These are phyloP conservation scores for Pollenia amentaria DNA, from an alignment of 2,888 invertebrate genomes.

Conservation along the genomic window DNA sequence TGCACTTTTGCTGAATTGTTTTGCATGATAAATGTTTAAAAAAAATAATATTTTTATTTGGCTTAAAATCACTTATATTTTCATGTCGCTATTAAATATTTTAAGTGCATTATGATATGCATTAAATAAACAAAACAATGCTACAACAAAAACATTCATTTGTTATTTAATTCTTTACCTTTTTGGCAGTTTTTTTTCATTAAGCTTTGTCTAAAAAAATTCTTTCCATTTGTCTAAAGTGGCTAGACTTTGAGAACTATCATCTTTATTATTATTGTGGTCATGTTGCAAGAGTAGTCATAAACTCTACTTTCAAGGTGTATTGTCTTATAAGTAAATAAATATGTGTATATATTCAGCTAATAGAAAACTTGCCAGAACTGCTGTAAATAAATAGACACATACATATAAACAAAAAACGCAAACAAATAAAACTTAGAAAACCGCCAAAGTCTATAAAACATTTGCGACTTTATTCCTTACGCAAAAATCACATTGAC, in stretches of 20 bases:
- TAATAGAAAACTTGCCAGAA: conserved; percentile 12
- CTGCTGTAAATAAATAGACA: not conserved
- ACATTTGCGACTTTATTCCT: conserved; percentile 46
- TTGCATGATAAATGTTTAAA: conserved; percentile 63
- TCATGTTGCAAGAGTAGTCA: conserved; percentile 38
- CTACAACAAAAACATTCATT: not conserved
- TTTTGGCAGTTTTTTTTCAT: not conserved
- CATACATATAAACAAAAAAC: conserved; percentile 27
- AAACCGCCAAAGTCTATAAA: conserved; percentile 68
- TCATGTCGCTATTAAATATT: not conserved
- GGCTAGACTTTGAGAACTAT: conserved; percentile 24
- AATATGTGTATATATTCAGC: too few species aligned
- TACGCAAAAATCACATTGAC: not conserved
- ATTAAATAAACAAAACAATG: not conserved
- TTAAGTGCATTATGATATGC: not conserved
- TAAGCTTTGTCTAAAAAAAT: too few species aligned
- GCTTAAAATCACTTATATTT: not conserved
- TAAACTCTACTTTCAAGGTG: conserved; percentile 30
- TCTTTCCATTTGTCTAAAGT: not conserved
- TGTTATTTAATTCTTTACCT: not conserved
- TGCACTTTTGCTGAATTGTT: conserved; percentile 64
- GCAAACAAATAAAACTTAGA: conserved; percentile 58
- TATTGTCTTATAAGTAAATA: conserved; percentile 19
- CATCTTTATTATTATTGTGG: conserved; percentile 31
- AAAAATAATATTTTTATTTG: conserved; percentile 22